These are phyloP conservation scores for Julus scandinavius DNA, from an alignment of 2,888 invertebrate genomes.

Conservation along the genomic window DNA sequence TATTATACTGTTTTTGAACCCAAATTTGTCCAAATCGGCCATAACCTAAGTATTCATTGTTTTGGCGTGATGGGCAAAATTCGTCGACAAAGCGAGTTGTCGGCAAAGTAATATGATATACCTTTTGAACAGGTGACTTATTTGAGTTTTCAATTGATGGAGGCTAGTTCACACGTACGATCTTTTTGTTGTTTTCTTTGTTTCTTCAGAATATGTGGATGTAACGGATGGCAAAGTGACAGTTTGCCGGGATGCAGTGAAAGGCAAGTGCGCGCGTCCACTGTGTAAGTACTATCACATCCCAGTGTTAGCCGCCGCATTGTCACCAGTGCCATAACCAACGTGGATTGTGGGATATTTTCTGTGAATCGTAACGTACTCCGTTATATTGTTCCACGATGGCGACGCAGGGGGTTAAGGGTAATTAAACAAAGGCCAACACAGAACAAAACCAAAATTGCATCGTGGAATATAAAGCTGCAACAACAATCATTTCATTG, in stretches of 20 bases:
- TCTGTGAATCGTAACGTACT: slow-evolving; percentile 14
- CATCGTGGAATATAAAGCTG: slow-evolving; percentile 28
- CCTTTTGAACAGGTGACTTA: too few species aligned
- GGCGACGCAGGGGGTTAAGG: slow-evolving; percentile 6
- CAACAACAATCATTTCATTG: slow-evolving; percentile 40
- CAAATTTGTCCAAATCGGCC: too few species aligned
- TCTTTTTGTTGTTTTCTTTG: neutral
- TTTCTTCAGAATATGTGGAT: slow-evolving; percentile 88
- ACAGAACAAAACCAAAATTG: neutral
- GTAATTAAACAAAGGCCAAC: neutral
- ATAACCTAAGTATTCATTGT: too few species aligned
- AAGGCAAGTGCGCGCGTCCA: slow-evolving; percentile 91
- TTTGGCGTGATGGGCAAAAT: too few species aligned
- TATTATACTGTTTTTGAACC: too few species aligned
- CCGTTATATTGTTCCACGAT: neutral
- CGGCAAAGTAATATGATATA: too few species aligned
- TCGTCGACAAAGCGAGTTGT: too few species aligned
- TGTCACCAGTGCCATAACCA: slow-evolving; percentile 55
- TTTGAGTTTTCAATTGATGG: neutral
- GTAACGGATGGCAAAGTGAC: slow-evolving; percentile 95
- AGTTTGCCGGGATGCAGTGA: slow-evolving; percentile 95
- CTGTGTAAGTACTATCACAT: slow-evolving; percentile 98
- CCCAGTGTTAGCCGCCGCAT: slow-evolving; percentile 72
- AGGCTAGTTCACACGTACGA: neutral
- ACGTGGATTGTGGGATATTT: neutral